Base-by-base conservation (phyloP, 92 coral and sea anemone genomes). In the Diadumene lineata region DNA sequence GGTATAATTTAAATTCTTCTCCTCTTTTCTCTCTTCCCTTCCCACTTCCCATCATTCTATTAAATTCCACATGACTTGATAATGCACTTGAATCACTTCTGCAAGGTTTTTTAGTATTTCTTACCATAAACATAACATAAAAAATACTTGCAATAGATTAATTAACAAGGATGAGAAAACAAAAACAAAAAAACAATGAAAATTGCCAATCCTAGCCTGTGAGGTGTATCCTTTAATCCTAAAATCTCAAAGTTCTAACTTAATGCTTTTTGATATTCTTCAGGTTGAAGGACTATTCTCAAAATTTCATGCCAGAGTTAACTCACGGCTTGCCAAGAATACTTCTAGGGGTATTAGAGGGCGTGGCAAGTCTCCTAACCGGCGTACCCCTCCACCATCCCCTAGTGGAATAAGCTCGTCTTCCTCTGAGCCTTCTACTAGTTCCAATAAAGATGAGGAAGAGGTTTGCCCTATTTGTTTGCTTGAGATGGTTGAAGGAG, bases 401-500 rank as follows among this genome's bases (percentile, higher is more conserved):
- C 86, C 97, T 21, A 57, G 72, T 71, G 76, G 91, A 8, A 29
- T 86, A 22, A 71, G 64, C 50, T 11, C 89, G 7, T 44, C 85
- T 32, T 68, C 60, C 8, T 68, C 81, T 1, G 72, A 79, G 0
- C 34, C 79, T 3, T 70, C 83, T 3, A 34, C 81, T 65, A 66
- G 74, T 9, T 73, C 74, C 31, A 60, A 80, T 55, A 86, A 84
- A 13, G 98, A 94, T 27, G 98, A 92, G 1, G 98, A 94, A 60
- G 90, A 92, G 46, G 87, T 88, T 62, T 94, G 98, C 28, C 98
- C 98, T 22, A 94, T 94, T 58, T 94, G 98, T 81, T 64, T 94
- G 56, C 60, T 94, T 58, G 98, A 94, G 84, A 94, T 94, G 98
- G 97, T 93, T 11, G 98, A 94, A 64, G 98, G 98, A 4, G 98